Conservation (phyloP, 2,113 vertebrate genomes). For the Phrynosoma blainvillii region DNA sequence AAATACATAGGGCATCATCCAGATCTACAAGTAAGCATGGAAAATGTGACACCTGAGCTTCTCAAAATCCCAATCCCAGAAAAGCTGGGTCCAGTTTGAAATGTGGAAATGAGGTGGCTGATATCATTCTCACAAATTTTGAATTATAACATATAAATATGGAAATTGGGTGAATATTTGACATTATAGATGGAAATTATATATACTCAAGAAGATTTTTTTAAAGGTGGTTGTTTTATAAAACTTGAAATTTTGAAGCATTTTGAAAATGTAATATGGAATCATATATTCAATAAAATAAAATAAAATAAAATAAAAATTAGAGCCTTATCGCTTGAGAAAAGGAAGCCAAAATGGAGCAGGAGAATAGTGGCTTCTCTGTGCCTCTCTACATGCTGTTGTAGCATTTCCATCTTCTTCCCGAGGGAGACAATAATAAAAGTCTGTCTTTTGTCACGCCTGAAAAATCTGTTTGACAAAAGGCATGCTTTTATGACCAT, state of each 20-base stretch:
- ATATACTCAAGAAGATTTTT: constrained; percentile 43
- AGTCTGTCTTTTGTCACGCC: too few species aligned
- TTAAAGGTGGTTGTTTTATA: constrained; percentile 64
- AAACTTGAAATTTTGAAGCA: constrained; percentile 29
- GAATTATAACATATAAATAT: neutral
- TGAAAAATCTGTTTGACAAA: too few species aligned
- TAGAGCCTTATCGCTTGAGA: too few species aligned
- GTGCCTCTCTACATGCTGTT: too few species aligned
- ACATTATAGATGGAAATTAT: constrained; percentile 46
- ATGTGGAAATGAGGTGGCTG: neutral
- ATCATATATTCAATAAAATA: constrained; percentile 44
- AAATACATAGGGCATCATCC: neutral
- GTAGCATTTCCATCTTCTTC: too few species aligned
- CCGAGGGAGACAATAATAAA: too few species aligned
- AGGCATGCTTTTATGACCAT: too few species aligned
- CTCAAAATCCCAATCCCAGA: neutral
- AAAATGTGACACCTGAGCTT: neutral
- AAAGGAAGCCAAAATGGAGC: too few species aligned
- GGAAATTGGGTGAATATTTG: neutral
- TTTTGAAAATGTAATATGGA: constrained; percentile 44
- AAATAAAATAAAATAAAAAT: neutral
- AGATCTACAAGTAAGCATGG: neutral
- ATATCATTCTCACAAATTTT: neutral
- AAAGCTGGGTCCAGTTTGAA: neutral
- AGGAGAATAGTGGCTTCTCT: too few species aligned